A percentile compares a stretch with the other conserved stretches of the same genome.
Evolutionary conservation across 2,113 vertebrate species (phyloP).

Genomic region (Coryphaenoides rupestris): DNA sequence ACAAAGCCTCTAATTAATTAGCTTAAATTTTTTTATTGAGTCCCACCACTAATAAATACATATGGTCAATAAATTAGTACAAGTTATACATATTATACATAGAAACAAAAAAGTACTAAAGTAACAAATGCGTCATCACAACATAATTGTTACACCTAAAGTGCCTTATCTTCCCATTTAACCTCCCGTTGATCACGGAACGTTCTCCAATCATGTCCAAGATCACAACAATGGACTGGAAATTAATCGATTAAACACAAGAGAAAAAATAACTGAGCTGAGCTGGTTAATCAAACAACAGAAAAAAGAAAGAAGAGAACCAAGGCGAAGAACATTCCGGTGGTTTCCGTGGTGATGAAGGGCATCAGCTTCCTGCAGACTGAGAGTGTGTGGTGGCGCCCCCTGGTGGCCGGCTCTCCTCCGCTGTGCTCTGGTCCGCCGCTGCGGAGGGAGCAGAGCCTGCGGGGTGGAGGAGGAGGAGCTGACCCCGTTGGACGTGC

Average conservation of each 20-base stretch:
- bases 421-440: conserved; percentile 89
- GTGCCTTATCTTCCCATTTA: conserved; percentile 70
- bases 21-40: too few species aligned
- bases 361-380: conserved; percentile 91
- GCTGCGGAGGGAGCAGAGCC: conserved; percentile 77
- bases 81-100: conserved; percentile 41
- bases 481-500: conserved; percentile 94
- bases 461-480: conserved; percentile 78
- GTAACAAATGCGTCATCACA: too few species aligned
- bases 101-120: neutral
- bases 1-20: too few species aligned
- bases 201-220: conserved; percentile 49
- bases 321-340: conserved; percentile 53
- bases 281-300: conserved; percentile 12
- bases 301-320: conserved; percentile 70
- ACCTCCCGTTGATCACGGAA: conserved; percentile 62
- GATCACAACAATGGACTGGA: conserved; percentile 51
- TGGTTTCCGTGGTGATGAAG: conserved; percentile 52
- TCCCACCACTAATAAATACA: too few species aligned
- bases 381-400: conserved; percentile 76
- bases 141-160: conserved; percentile 70
- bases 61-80: conserved; percentile 62
- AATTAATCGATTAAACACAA: conserved; percentile 22
- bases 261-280: neutral
- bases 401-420: conserved; percentile 78